A percentile compares a stretch with the other conserved stretches of the same genome.
Evolutionary conservation across 2,797 vertebrate genomes (phyloP).

Genomic region (Chlorospingus semifuscus): DNA sequence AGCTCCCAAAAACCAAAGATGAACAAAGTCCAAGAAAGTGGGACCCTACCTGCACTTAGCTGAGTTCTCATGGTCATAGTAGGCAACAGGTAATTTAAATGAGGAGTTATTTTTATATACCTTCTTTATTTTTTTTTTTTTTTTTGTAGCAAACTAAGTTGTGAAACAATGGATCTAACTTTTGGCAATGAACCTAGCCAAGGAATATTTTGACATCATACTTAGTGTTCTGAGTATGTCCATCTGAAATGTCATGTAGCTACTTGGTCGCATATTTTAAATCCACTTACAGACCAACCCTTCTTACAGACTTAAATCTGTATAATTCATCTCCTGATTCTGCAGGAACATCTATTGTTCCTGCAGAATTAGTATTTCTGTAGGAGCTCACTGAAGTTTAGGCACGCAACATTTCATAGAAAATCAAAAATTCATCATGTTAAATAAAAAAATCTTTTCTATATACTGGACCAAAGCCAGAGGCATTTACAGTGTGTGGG

Average conservation of each 20-base stretch:
- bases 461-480: neutral
- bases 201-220: neutral
- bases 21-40: neutral
- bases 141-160: neutral
- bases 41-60: neutral
- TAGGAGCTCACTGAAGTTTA: neutral
- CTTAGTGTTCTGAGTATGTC: neutral
- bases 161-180: neutral
- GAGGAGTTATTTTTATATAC: neutral
- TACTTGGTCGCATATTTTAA: neutral
- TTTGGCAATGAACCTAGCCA: neutral
- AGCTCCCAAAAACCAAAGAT: neutral
- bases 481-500: neutral
- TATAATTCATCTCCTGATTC: neutral
- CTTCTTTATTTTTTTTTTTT: neutral
- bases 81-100: neutral
- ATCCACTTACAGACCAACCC: neutral
- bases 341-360: neutral
- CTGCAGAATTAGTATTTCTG: neutral
- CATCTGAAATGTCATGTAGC: neutral
- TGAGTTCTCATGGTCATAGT: neutral
- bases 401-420: neutral
- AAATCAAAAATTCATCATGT: neutral
- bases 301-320: neutral
- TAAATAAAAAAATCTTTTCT: neutral